These are phyloP conservation scores for Trypoxylus dichotomus DNA, from an alignment of 1,140 invertebrate species.

Conservation along the genomic window DNA sequence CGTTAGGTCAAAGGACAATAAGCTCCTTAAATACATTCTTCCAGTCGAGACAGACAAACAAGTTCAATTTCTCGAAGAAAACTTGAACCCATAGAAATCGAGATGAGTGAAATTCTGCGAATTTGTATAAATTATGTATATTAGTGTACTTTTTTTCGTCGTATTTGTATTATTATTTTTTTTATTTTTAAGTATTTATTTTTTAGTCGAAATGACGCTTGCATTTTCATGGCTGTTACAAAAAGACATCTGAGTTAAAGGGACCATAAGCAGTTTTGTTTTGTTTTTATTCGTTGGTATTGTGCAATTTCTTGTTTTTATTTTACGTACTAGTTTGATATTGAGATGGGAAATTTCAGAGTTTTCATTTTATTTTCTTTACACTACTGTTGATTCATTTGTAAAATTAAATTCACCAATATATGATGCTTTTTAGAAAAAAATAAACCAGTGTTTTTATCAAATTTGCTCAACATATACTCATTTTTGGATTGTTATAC, in stretches of 20 bases:
- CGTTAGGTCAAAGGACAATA: constrained; percentile 62
- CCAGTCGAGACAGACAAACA: constrained; percentile 61
- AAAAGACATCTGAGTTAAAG: constrained; percentile 18
- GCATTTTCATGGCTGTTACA: constrained; percentile 33
- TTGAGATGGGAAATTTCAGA: not conserved
- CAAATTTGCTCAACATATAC: not conserved
- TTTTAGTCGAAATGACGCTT: constrained; percentile 13
- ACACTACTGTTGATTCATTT: not conserved
- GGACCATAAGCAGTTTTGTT: constrained; percentile 17
- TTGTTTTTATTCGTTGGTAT: constrained; percentile 12
- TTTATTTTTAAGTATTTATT: constrained; percentile 6
- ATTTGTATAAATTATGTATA: constrained; percentile 9
- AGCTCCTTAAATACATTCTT: constrained; percentile 70
- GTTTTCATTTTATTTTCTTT: not conserved
- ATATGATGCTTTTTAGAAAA: constrained; percentile 14
- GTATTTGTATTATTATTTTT: constrained; percentile 26
- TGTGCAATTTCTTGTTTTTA: not conserved
- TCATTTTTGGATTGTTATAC: too few species aligned
- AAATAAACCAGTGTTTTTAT: not conserved
- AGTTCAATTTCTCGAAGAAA: constrained; percentile 7
- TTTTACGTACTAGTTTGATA: not conserved
- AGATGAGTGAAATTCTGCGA: not conserved
- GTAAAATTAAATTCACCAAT: constrained; percentile 6
- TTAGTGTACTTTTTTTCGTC: constrained; percentile 8
- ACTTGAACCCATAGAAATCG: not conserved